Conservation (phyloP, 2,888 invertebrate species). For the Pocota personata region DNA sequence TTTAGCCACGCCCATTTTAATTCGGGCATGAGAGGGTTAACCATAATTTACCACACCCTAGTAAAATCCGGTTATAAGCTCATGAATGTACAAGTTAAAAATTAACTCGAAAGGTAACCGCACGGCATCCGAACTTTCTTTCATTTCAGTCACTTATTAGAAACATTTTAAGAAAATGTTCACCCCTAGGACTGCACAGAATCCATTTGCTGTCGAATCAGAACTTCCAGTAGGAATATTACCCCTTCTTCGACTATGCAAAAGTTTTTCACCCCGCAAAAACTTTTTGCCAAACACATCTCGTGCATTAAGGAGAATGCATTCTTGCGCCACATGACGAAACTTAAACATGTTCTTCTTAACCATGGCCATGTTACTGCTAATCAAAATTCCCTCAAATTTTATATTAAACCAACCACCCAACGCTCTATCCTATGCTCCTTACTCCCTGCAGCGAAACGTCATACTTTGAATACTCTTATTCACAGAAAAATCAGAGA, state of each 20-base stretch:
- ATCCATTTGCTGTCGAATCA: background rate
- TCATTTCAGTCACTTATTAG: slow-evolving; percentile 3
- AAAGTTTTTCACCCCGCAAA: background rate
- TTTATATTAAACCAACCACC: slow-evolving; percentile 31
- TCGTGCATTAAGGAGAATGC: slow-evolving; percentile 22
- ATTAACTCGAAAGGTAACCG: slow-evolving; percentile 30
- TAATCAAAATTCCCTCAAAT: slow-evolving; percentile 46
- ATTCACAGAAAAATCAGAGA: slow-evolving; percentile 13
- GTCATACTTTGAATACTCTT: slow-evolving; percentile 17
- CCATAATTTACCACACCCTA: background rate
- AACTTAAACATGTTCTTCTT: slow-evolving; percentile 2
- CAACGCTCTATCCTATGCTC: too few relatives aligned
- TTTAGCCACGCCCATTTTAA: too few relatives aligned
- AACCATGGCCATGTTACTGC: slow-evolving; percentile 20
- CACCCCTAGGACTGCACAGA: background rate
- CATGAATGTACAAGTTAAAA: background rate
- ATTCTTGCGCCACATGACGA: slow-evolving; percentile 29
- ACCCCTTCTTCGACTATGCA: background rate
- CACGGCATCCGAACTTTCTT: slow-evolving; percentile 1
- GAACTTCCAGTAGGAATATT: background rate
- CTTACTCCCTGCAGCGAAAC: slow-evolving; percentile 22
- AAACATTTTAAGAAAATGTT: background rate
- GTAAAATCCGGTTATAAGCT: background rate
- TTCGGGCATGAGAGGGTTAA: too few relatives aligned
- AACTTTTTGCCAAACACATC: slow-evolving; percentile 20